A percentile compares a stretch with the other conserved stretches of the same genome.
Evolutionary conservation across 2,113 vertebrate species (phyloP).

Genomic region (Bubo blakistoni): DNA sequence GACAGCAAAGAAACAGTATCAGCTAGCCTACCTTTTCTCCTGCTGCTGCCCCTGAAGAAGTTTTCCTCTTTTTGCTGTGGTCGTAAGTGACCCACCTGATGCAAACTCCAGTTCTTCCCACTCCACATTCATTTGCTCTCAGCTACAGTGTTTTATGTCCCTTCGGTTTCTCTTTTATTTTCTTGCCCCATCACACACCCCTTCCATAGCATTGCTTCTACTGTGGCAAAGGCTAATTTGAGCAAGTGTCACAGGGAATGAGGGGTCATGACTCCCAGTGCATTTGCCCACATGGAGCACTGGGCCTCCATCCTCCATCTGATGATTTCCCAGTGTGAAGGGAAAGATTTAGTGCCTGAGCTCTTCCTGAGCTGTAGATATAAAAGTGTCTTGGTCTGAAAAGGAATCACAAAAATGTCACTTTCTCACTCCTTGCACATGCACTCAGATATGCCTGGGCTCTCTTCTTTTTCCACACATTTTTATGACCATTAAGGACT

Average conservation of each 20-base stretch:
- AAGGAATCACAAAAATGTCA: not conserved
- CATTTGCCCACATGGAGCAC: not conserved
- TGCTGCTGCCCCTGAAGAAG: not conserved
- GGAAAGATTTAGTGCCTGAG: not conserved
- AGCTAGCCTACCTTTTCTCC: not conserved
- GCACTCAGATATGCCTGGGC: not conserved
- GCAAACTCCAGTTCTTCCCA: not conserved
- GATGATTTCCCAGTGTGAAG: not conserved
- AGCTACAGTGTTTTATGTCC: not conserved
- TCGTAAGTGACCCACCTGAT: not conserved
- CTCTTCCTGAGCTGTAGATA: not conserved
- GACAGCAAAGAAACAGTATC: not conserved
- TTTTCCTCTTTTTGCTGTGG: not conserved
- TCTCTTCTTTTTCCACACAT: not conserved
- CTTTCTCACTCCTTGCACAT: not conserved
- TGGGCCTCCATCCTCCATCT: not conserved
- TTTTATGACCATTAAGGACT: not conserved
- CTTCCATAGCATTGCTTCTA: not conserved
- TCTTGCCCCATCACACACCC: not conserved
- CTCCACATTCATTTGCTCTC: not conserved
- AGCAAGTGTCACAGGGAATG: not conserved
- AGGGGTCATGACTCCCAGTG: not conserved
- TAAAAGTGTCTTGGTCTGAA: not conserved
- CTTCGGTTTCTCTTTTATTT: not conserved
- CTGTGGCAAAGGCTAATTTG: not conserved